Conservation (phyloP, 2,113 vertebrate species). For the Stictonetta naevosa region DNA sequence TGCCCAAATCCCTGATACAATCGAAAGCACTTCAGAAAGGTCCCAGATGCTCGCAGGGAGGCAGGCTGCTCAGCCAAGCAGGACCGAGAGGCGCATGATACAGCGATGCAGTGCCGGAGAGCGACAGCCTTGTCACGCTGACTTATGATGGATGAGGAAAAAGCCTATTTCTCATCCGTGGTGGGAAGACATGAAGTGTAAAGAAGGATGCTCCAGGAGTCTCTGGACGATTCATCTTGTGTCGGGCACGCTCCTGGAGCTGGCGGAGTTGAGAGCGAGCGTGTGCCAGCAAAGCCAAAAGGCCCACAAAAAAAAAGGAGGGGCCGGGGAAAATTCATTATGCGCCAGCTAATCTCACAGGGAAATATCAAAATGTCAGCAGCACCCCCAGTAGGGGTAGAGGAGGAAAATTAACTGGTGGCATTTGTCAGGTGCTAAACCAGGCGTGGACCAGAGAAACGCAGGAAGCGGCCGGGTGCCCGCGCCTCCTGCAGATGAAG, state of each 20-base stretch:
- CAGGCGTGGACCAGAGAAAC: constrained; percentile 34
- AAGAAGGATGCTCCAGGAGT: constrained; percentile 72
- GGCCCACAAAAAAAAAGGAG: not conserved
- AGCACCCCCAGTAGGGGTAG: constrained; percentile 26
- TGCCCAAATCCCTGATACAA: not conserved
- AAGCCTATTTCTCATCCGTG: constrained; percentile 75
- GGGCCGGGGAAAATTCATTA: constrained; percentile 65
- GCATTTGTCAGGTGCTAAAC: constrained; percentile 74
- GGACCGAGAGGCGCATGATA: constrained; percentile 22
- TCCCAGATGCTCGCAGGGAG: constrained; percentile 35
- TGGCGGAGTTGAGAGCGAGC: not conserved
- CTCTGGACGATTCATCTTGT: constrained; percentile 73
- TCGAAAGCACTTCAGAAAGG: constrained; percentile 13
- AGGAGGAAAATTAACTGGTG: not conserved
- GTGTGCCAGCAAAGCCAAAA: not conserved
- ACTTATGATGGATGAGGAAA: constrained; percentile 79
- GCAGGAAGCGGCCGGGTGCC: not conserved
- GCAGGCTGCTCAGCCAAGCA: not conserved
- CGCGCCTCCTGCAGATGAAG: not conserved
- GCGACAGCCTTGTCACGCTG: constrained; percentile 72
- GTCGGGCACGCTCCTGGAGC: constrained; percentile 30
- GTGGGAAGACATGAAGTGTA: constrained; percentile 71
- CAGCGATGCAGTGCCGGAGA: constrained; percentile 22
- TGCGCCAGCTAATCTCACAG: constrained; percentile 68
- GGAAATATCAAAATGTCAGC: constrained; percentile 74